Evolutionary conservation across 2,113 vertebrate species (phyloP).

Genomic region (Sapajus apella): DNA sequence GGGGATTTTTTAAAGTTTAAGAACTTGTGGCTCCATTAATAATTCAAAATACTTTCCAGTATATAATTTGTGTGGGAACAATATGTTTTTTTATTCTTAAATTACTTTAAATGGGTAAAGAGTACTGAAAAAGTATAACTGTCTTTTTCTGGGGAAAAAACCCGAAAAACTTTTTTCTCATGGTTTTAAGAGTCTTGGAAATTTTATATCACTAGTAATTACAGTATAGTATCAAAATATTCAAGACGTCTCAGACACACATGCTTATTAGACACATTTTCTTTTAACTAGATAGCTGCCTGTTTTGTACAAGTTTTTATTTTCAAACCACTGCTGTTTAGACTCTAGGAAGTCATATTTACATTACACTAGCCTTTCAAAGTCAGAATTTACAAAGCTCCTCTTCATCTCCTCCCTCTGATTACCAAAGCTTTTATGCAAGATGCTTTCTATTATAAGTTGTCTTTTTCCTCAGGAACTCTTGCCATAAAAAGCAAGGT

Average conservation of each 20-base stretch:
- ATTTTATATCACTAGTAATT: slow-evolving; percentile 56
- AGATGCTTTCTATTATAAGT: slow-evolving; percentile 78
- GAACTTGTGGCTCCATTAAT: background rate
- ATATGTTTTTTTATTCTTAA: slow-evolving; percentile 6
- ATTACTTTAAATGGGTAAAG: slow-evolving; percentile 34
- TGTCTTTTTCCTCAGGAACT: slow-evolving; percentile 64
- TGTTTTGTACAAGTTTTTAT: slow-evolving; percentile 49
- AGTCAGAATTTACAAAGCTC: slow-evolving; percentile 66
- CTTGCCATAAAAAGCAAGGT: slow-evolving; percentile 77
- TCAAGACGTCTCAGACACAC: slow-evolving; percentile 33
- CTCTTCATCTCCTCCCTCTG: background rate
- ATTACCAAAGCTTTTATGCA: slow-evolving; percentile 70
- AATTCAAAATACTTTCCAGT: slow-evolving; percentile 41
- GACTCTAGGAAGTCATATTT: slow-evolving; percentile 69
- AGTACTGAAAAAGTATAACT: background rate
- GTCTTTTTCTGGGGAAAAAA: background rate
- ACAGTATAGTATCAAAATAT: slow-evolving; percentile 22
- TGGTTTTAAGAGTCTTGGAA: slow-evolving; percentile 41
- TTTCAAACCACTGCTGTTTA: slow-evolving; percentile 72
- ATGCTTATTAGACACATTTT: slow-evolving; percentile 29
- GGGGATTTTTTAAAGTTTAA: background rate
- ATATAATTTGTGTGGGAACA: background rate
- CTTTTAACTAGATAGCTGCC: slow-evolving; percentile 36
- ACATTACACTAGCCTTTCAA: slow-evolving; percentile 69
- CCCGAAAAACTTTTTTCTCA: background rate